Evolutionary conservation across 2,888 invertebrate species (phyloP).

Genomic region (Dryobota labecula): DNA sequence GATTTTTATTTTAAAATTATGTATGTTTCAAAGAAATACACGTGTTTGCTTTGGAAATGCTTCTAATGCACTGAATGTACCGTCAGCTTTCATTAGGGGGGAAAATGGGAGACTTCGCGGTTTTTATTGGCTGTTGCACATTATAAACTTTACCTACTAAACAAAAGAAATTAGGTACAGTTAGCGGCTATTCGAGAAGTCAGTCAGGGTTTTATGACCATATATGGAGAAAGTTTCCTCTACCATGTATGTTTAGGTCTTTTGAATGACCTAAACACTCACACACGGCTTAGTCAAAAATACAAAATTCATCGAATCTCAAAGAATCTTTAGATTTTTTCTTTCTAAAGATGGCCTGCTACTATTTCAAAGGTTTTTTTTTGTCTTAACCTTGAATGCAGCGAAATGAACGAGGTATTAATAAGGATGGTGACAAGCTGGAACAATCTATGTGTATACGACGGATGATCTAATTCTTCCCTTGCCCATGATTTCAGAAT

Average conservation of each 20-base stretch:
- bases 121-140: no score
- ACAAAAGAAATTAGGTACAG: slow-evolving; percentile 10
- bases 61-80: no score
- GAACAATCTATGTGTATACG: not conserved
- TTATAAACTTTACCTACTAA: not conserved
- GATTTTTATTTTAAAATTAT: not conserved
- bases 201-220: slow-evolving; percentile 18
- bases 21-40: not conserved
- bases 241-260: not conserved
- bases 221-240: slow-evolving; percentile 20
- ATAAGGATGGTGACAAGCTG: not conserved
- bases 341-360: not conserved
- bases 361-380: not conserved
- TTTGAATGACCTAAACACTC: not conserved
- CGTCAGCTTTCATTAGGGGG: not conserved
- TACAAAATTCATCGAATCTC: not conserved
- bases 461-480: not conserved
- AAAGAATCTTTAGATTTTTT: not conserved
- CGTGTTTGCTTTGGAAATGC: not conserved
- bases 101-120: not conserved
- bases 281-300: not conserved
- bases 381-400: not conserved
- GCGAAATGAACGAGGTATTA: not conserved
- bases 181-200: slow-evolving; percentile 27
- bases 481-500: slow-evolving; percentile 90